Evolutionary conservation across 1,140 invertebrate species (phyloP).

Genomic region (Platyura marginata): DNA sequence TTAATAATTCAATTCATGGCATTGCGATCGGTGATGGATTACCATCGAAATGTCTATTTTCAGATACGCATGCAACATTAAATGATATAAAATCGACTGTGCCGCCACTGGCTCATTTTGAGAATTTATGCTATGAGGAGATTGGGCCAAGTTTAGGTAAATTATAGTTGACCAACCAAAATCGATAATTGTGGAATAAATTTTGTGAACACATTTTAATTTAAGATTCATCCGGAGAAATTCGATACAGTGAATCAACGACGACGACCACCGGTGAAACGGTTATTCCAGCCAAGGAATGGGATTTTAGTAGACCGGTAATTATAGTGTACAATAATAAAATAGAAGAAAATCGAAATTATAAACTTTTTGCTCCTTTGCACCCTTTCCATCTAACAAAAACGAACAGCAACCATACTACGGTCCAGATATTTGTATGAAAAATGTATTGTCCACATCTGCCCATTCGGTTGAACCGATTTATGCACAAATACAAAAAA

Average conservation of each 20-base stretch:
- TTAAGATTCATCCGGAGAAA: not conserved
- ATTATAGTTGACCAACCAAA: no score
- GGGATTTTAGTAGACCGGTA: conserved; percentile 17
- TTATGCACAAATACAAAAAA: conserved; percentile 23
- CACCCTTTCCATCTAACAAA: no score
- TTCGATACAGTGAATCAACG: not conserved
- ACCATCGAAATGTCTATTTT: not conserved
- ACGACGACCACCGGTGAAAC: conserved; percentile 11
- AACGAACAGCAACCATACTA: no score
- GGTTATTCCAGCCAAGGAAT: conserved; percentile 19
- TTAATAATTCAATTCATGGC: not conserved
- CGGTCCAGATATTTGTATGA: no score
- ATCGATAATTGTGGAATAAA: no score
- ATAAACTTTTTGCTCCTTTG: no score
- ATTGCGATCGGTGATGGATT: not conserved
- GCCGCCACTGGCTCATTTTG: conserved; percentile 21
- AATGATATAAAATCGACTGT: conserved; percentile 19
- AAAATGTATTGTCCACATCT: conserved; percentile 1
- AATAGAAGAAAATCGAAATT: no score
- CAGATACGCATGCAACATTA: no score
- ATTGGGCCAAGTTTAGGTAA: conserved; percentile 9
- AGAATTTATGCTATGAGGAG: conserved; percentile 19
- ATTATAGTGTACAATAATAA: no score
- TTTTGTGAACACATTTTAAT: no score
- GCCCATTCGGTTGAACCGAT: conserved; percentile 13